A percentile compares a stretch with the other conserved stretches of the same genome.
Conservation (phyloP, 2,888 invertebrate genomes). For the Ophioninae sp. region DNA sequence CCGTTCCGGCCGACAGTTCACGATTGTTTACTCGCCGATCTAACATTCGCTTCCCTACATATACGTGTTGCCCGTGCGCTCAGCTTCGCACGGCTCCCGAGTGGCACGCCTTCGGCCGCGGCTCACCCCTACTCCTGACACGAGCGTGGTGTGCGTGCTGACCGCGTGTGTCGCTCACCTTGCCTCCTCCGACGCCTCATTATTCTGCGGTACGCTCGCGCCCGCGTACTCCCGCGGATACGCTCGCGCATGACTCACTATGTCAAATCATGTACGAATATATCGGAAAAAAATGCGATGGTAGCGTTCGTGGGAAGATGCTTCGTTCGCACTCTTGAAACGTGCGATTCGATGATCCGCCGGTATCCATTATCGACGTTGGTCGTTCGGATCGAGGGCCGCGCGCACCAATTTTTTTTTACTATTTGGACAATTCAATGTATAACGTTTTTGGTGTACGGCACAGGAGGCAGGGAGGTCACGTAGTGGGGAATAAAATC, state of each 20-base stretch:
- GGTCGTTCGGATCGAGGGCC: neutral
- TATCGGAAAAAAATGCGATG: neutral
- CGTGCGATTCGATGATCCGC: neutral
- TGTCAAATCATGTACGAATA: neutral
- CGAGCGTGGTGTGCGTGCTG: constrained; percentile 20
- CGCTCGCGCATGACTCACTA: constrained; percentile 20
- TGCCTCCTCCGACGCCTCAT: constrained; percentile 32
- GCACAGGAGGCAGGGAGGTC: neutral
- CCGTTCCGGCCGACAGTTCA: constrained; percentile 37
- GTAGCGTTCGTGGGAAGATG: neutral
- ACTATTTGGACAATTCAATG: neutral
- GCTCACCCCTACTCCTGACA: constrained; percentile 25
- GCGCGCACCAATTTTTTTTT: neutral
- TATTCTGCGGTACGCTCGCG: constrained; percentile 32
- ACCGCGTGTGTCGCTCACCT: constrained; percentile 49
- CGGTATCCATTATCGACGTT: neutral
- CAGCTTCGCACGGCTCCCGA: constrained; percentile 1
- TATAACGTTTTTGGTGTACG: neutral
- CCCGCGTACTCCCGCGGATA: constrained; percentile 1
- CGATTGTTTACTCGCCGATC: constrained; percentile 43
- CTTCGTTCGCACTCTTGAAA: neutral
- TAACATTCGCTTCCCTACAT: constrained; percentile 25
- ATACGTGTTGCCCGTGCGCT: constrained; percentile 8
- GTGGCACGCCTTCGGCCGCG: constrained; percentile 33
- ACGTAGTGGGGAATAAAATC: neutral